Base-by-base conservation (phyloP, 2,113 vertebrate genomes). In the Noturus placidus region DNA sequence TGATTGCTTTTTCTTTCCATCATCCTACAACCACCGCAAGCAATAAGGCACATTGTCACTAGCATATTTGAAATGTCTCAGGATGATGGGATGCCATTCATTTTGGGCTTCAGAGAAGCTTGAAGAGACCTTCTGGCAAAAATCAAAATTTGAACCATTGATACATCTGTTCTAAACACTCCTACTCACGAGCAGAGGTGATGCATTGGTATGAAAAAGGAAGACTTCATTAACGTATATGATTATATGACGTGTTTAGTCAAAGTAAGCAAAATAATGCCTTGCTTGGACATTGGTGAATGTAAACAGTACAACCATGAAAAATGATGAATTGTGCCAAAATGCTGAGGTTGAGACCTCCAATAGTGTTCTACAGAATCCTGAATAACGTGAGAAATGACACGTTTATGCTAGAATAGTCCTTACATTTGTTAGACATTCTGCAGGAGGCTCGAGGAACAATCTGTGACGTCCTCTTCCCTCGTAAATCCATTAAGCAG, bases 371-470 rank as follows among this genome's bases (percentile, higher is more conserved):
- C 54, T 57, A n/a, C 25, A 52, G 42, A 77, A 78, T 52, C 25
- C 17, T 17, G 76, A 15, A 78, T 54, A 78, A 30, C 27, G 33
- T 33, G 2, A 25, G 33, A 61, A 61, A 61, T 61, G 38, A 42
- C 33, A 35, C 4, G 10, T 61, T 42, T 42, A 61, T 82, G 33
- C 56, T 2, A 0, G 33, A 61, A 82, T 38, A 61, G 56, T 25
- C 22, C 10, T 82, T 59, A 14, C 33, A 27, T 90, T 88, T 83
- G 92, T 92, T 92, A 94, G 92, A 92, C 92, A 91, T 94, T 90
- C 90, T 84, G 90, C 91, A 91, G 90, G 87, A 94, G 89, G 92
- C 88, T 83, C 86, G 83, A 90, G 50, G 70, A 33, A 72, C 25
- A 70, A 89, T 89, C 88, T 86, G 90, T 91, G 89, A 79, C 35